Percentiles rank a stretch among this genome's conserved stretches.
phyloP scores from a whole-genome alignment of 2,113 vertebrate species.

The Anas platyrhynchos region DNA sequence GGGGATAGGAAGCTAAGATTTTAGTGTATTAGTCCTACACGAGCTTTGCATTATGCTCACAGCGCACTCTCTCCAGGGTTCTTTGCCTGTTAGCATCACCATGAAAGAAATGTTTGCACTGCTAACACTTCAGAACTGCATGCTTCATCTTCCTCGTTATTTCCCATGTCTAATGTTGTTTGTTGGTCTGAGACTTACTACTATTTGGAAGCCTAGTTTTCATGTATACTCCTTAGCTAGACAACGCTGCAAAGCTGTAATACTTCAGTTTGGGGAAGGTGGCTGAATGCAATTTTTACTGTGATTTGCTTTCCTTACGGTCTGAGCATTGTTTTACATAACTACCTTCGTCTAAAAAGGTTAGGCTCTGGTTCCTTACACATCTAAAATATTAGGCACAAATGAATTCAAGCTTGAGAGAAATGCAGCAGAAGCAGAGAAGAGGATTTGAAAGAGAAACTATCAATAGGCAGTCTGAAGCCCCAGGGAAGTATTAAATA shows the following conservation, averaged over 20 bases:
- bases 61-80: background rate
- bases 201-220: background rate
- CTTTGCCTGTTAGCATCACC: background rate
- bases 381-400: background rate
- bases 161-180: background rate
- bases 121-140: background rate
- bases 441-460: conserved; percentile 37
- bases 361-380: background rate
- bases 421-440: background rate
- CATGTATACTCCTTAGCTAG: background rate
- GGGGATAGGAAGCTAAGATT: background rate
- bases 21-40: background rate
- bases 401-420: conserved; percentile 36
- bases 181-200: background rate
- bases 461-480: conserved; percentile 42
- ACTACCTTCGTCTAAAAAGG: background rate
- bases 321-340: background rate
- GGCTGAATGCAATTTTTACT: background rate
- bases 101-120: background rate
- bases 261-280: background rate
- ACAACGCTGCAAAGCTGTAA: background rate
- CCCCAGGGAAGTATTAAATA: background rate
- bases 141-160: background rate
- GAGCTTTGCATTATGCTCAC: background rate
- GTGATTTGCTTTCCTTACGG: background rate